phyloP scores from a whole-genome alignment of 2,797 vertebrate genomes.

The Lithobates sylvaticus region DNA sequence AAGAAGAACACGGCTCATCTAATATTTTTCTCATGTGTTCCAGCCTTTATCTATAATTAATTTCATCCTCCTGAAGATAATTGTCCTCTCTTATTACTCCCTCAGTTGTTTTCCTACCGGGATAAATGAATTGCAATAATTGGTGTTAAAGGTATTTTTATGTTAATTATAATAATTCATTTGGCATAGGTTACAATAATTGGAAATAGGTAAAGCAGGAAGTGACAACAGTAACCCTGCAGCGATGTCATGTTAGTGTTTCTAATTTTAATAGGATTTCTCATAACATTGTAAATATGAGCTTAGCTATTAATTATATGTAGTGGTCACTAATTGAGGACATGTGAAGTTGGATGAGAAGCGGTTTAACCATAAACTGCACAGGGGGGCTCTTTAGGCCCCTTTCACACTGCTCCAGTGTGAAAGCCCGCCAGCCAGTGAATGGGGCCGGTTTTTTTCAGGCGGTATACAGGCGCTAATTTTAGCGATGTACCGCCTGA shows the following conservation, averaged over 20 bases:
- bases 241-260: not conserved
- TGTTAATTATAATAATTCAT: slow-evolving; percentile 6
- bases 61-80: not conserved
- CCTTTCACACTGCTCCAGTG: no score
- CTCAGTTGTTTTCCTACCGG: not conserved
- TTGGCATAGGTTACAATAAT: not conserved
- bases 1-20: not conserved
- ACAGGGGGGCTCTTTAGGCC: no score
- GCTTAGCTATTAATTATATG: not conserved
- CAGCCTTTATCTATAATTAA: not conserved
- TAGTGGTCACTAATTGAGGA: not conserved
- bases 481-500: no score
- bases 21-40: not conserved
- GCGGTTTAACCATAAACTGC: no score
- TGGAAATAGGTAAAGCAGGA: not conserved
- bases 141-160: slow-evolving; percentile 8
- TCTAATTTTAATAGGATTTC: not conserved
- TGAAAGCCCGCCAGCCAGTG: no score
- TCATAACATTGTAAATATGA: not conserved
- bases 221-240: not conserved
- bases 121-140: not conserved
- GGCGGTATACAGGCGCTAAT: no score
- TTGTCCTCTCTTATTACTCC: not conserved
- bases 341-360: no score
- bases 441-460: no score